A percentile compares a stretch with the other conserved stretches of the same genome.
These are phyloP conservation scores for Muscicapa adusta DNA, from an alignment of 2,113 vertebrate species.

Conservation along the genomic window DNA sequence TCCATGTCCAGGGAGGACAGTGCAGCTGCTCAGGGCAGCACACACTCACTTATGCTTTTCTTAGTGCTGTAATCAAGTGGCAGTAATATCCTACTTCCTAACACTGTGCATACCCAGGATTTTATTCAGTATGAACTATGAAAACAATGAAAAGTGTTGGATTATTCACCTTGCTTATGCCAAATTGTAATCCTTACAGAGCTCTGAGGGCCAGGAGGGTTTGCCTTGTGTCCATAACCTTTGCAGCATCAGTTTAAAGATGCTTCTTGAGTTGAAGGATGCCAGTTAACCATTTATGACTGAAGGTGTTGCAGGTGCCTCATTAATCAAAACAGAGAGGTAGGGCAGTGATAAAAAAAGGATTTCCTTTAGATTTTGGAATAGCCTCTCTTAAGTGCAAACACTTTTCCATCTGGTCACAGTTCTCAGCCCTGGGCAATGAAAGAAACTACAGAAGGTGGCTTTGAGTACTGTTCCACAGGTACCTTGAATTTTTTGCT, in stretches of 20 bases:
- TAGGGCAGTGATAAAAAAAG: background rate
- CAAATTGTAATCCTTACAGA: background rate
- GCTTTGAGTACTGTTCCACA: background rate
- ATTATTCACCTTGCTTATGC: background rate
- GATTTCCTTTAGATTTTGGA: background rate
- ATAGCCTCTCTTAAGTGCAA: background rate
- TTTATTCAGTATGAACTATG: background rate
- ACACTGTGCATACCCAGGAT: background rate
- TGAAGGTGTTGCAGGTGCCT: background rate
- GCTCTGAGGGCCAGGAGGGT: background rate
- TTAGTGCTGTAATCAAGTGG: background rate
- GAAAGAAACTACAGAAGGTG: background rate
- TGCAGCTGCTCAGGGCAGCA: background rate
- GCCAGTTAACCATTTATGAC: background rate
- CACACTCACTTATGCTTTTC: background rate
- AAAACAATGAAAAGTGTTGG: background rate
- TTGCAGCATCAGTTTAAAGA: background rate
- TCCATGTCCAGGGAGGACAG: background rate
- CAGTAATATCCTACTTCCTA: background rate
- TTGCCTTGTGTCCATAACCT: background rate
- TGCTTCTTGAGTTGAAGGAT: background rate
- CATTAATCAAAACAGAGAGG: background rate
- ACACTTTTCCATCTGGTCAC: background rate
- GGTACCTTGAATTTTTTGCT: background rate
- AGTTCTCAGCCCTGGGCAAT: background rate